These are phyloP conservation scores for Cerceris ruficornis DNA, from an alignment of 2,888 invertebrate species.

Conservation along the genomic window DNA sequence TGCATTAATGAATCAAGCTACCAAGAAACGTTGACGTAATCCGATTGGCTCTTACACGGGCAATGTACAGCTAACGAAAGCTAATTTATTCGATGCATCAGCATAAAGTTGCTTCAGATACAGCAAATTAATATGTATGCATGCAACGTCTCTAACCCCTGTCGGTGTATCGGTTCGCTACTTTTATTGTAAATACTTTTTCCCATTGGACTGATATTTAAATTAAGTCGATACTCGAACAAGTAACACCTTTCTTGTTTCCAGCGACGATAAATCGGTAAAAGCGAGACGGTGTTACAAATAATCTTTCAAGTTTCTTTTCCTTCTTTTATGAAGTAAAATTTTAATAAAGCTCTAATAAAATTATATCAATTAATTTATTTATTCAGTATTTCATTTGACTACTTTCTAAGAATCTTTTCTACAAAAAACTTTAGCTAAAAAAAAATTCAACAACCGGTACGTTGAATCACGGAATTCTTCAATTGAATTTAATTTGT, in stretches of 20 bases:
- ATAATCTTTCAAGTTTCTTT: too few species aligned
- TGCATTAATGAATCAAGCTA: background rate
- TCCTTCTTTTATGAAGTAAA: too few species aligned
- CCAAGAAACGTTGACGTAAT: background rate
- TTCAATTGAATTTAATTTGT: too few species aligned
- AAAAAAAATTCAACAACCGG: too few species aligned
- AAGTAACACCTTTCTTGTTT: background rate
- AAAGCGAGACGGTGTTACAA: background rate
- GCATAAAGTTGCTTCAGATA: constrained; percentile 25
- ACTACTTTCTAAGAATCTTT: too few species aligned
- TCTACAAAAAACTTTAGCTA: too few species aligned
- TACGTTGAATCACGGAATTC: too few species aligned
- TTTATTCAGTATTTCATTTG: too few species aligned
- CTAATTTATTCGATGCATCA: constrained; percentile 45
- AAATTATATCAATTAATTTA: too few species aligned
- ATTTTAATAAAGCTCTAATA: too few species aligned
- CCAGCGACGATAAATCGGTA: background rate
- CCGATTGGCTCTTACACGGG: constrained; percentile 4
- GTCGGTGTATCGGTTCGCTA: background rate
- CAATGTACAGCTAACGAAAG: constrained; percentile 26
- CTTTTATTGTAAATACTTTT: background rate
- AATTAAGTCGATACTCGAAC: background rate
- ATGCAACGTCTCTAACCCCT: background rate
- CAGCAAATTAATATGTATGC: constrained; percentile 24
- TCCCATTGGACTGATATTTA: constrained; percentile 11